Conservation (phyloP, 2,888 invertebrate genomes). For the Hyalella azteca region DNA sequence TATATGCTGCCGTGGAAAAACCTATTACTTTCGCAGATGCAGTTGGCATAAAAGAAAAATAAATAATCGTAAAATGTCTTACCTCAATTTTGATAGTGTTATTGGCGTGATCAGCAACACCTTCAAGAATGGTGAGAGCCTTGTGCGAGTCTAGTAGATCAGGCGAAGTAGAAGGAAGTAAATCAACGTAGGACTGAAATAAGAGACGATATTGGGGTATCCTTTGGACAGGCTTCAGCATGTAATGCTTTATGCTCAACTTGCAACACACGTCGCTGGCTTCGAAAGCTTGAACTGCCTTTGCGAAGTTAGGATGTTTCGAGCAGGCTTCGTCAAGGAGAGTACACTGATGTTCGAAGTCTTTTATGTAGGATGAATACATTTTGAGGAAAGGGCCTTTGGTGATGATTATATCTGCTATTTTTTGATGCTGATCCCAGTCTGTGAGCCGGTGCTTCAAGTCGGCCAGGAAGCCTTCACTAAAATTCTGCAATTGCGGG, state of each 20-base stretch:
- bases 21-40: too few species aligned
- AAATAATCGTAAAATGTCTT: too few species aligned
- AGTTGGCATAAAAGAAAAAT: too few species aligned
- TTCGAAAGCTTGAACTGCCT: slow-evolving; percentile 67
- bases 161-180: slow-evolving; percentile 65
- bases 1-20: too few species aligned
- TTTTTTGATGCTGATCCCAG: slow-evolving; percentile 65
- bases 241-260: slow-evolving; percentile 70
- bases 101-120: slow-evolving; percentile 69
- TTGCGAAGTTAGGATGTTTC: slow-evolving; percentile 66
- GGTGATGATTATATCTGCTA: slow-evolving; percentile 68
- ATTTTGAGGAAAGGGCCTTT: slow-evolving; percentile 70
- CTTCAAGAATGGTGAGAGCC: slow-evolving; percentile 68
- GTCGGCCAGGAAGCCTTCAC: slow-evolving; percentile 67
- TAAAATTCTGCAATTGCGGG: slow-evolving; percentile 67
- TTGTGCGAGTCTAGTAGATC: slow-evolving; percentile 70
- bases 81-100: slow-evolving; percentile 68
- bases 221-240: slow-evolving; percentile 73
- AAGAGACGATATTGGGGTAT: slow-evolving; percentile 72
- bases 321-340: slow-evolving; percentile 66
- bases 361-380: slow-evolving; percentile 68
- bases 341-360: slow-evolving; percentile 66
- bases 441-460: slow-evolving; percentile 65
- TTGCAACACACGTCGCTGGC: slow-evolving; percentile 63
- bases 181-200: slow-evolving; percentile 69